Evolutionary conservation across 2,888 invertebrate genomes (phyloP).

Genomic region (Phyllotreta cruciferae): DNA sequence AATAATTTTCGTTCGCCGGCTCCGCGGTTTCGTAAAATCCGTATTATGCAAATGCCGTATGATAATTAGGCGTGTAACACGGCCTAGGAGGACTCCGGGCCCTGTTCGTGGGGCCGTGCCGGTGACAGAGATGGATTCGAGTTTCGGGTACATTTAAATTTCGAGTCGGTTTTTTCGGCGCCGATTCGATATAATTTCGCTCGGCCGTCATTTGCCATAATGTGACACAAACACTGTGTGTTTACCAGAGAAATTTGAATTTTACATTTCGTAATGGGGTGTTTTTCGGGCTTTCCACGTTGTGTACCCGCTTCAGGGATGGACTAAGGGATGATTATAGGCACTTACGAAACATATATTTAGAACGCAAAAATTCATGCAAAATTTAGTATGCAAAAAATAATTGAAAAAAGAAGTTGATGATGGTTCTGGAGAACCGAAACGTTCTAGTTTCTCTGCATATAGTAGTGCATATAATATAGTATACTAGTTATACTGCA

Average conservation of each 20-base stretch:
- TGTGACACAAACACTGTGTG: slow-evolving; percentile 51
- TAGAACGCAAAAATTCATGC: too few relatives aligned
- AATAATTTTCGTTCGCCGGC: slow-evolving; percentile 40
- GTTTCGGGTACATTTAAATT: slow-evolving; percentile 49
- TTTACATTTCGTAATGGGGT: slow-evolving; percentile 42
- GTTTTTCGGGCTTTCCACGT: slow-evolving; percentile 39
- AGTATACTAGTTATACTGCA: too few relatives aligned
- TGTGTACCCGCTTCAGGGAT: slow-evolving; percentile 28
- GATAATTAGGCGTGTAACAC: slow-evolving; percentile 55
- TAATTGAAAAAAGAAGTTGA: too few relatives aligned
- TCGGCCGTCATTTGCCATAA: slow-evolving; percentile 46
- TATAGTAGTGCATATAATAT: too few relatives aligned
- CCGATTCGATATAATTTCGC: slow-evolving; percentile 45
- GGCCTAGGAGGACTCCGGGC: slow-evolving; percentile 50
- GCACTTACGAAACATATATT: slow-evolving; percentile 16
- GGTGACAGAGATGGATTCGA: slow-evolving; percentile 51
- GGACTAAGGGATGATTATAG: slow-evolving; percentile 19
- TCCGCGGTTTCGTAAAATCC: slow-evolving; percentile 45
- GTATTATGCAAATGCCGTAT: slow-evolving; percentile 54
- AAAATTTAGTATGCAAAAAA: too few relatives aligned
- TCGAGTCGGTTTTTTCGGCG: slow-evolving; percentile 46
- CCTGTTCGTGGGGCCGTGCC: slow-evolving; percentile 45
- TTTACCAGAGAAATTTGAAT: slow-evolving; percentile 40
- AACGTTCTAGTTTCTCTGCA: too few relatives aligned
- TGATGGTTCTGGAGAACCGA: too few relatives aligned